A percentile compares a stretch with the other conserved stretches of the same genome.
These are phyloP conservation scores for Iphiclides podalirius DNA, from an alignment of 2,888 invertebrate species.

Conservation along the genomic window DNA sequence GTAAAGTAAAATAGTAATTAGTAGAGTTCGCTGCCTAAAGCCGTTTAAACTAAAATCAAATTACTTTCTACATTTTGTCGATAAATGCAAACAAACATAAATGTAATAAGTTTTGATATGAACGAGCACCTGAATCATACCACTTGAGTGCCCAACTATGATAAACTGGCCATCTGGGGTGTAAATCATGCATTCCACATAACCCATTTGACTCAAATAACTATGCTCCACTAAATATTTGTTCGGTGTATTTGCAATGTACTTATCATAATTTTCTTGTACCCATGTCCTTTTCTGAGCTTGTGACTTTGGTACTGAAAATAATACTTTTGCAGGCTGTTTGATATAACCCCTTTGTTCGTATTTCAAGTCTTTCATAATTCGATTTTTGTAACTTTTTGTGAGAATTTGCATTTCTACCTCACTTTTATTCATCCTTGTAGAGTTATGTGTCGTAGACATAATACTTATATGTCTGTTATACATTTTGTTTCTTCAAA, in stretches of 20 bases:
- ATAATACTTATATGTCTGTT: constrained; percentile 1
- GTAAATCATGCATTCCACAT: constrained; percentile 56
- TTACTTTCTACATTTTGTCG: no score
- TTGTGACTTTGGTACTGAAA: constrained; percentile 44
- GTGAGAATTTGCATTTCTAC: constrained; percentile 57
- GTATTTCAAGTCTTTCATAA: constrained; percentile 39
- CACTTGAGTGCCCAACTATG: constrained; percentile 71
- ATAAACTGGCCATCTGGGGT: constrained; percentile 62
- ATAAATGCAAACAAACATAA: no score
- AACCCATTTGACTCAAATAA: constrained; percentile 54
- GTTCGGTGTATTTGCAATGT: constrained; percentile 53
- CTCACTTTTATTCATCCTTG: constrained; percentile 23
- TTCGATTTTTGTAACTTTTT: constrained; percentile 48
- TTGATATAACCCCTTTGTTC: constrained; percentile 38
- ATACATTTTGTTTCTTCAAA: constrained; percentile 2
- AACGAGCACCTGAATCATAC: constrained; percentile 75
- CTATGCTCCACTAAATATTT: constrained; percentile 36
- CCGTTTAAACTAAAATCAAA: no score
- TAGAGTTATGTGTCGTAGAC: not conserved
- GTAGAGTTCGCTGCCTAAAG: no score
- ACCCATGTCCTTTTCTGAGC: constrained; percentile 44
- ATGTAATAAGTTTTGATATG: no score
- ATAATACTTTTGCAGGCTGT: constrained; percentile 44
- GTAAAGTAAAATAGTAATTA: no score
- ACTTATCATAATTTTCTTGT: constrained; percentile 51